A percentile compares a stretch with the other conserved stretches of the same genome.
These are phyloP conservation scores for Enteromius trimaculatus DNA, from an alignment of 2,797 vertebrate genomes.

Conservation along the genomic window DNA sequence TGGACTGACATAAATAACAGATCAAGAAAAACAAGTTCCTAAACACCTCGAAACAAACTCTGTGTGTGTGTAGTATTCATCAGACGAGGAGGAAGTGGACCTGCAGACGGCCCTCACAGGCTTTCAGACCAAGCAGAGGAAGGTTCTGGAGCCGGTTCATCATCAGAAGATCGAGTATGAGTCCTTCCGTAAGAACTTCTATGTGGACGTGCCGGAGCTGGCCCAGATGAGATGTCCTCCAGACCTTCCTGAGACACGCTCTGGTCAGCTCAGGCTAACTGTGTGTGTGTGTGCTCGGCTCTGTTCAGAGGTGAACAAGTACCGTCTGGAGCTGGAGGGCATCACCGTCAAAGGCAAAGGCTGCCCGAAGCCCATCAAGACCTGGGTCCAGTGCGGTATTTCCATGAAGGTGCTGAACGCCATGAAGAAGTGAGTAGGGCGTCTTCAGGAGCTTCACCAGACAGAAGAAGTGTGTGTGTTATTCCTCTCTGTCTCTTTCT, in stretches of 20 bases:
- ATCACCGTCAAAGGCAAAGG: conserved; percentile 96
- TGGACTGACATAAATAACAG: not conserved
- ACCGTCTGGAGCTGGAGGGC: conserved; percentile 92
- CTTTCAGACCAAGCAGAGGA: conserved; percentile 98
- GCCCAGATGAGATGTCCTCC: conserved; percentile 88
- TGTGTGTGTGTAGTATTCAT: conserved; percentile 86
- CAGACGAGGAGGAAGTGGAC: conserved; percentile 98
- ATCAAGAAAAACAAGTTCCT: not conserved
- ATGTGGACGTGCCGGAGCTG: conserved; percentile 96
- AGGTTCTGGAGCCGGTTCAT: conserved; percentile 96
- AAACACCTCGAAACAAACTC: not conserved
- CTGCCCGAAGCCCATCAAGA: conserved; percentile 97
- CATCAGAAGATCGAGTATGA: conserved; percentile 98
- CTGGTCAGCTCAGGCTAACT: not conserved
- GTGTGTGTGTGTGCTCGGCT: not conserved
- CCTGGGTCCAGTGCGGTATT: conserved; percentile 98
- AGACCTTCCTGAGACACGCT: not conserved
- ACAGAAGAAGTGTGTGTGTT: not conserved
- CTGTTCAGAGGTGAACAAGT: conserved; percentile 86
- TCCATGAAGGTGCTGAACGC: conserved; percentile 98
- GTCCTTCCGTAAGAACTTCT: conserved; percentile 95
- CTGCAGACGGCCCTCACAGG: conserved; percentile 96
- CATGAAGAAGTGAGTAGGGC: conserved; percentile 88
- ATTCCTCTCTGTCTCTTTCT: not conserved
- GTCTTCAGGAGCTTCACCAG: not conserved